A percentile compares a stretch with the other conserved stretches of the same genome.
Evolutionary conservation across 92 coral and sea anemone genomes (phyloP).

Genomic region (Zoanthus gigantus): DNA sequence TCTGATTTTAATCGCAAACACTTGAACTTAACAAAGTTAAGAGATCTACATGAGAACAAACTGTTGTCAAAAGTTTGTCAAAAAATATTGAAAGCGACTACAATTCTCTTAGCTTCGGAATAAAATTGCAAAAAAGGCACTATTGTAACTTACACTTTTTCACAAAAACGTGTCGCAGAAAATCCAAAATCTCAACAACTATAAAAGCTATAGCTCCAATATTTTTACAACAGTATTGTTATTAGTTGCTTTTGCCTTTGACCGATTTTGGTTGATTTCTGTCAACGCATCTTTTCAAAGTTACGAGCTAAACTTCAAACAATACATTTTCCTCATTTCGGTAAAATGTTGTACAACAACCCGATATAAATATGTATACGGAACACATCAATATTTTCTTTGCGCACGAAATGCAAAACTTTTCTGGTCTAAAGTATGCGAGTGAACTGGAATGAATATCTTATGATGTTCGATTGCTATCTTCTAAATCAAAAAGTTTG

Average conservation of each 20-base stretch:
- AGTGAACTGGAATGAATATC: slow-evolving; percentile 23
- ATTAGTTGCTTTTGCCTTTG: slow-evolving; percentile 16
- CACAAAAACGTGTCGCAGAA: neutral
- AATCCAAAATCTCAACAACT: neutral
- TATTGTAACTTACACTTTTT: slow-evolving; percentile 20
- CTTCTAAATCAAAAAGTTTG: neutral
- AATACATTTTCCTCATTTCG: neutral
- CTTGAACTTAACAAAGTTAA: neutral
- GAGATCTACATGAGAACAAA: slow-evolving; percentile 12
- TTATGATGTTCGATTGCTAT: slow-evolving; percentile 5
- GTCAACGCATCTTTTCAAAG: slow-evolving; percentile 5
- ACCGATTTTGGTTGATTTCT: slow-evolving; percentile 16
- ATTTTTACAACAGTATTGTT: slow-evolving; percentile 14
- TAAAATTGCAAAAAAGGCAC: slow-evolving; percentile 18
- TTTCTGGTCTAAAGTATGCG: slow-evolving; percentile 1
- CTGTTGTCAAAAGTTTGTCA: neutral
- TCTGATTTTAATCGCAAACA: neutral
- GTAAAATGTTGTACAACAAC: slow-evolving; percentile 18
- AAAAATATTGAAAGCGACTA: neutral
- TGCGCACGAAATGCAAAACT: neutral
- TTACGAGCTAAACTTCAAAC: slow-evolving; percentile 19
- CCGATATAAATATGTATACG: slow-evolving; percentile 20
- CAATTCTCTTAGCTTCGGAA: slow-evolving; percentile 6
- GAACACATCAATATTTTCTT: slow-evolving; percentile 9
- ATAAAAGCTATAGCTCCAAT: slow-evolving; percentile 10